Evolutionary conservation across 2,888 invertebrate species (phyloP), one percentile per base, ranked within the genome.

Genomic region (Drosophila mayaguana): DNA sequence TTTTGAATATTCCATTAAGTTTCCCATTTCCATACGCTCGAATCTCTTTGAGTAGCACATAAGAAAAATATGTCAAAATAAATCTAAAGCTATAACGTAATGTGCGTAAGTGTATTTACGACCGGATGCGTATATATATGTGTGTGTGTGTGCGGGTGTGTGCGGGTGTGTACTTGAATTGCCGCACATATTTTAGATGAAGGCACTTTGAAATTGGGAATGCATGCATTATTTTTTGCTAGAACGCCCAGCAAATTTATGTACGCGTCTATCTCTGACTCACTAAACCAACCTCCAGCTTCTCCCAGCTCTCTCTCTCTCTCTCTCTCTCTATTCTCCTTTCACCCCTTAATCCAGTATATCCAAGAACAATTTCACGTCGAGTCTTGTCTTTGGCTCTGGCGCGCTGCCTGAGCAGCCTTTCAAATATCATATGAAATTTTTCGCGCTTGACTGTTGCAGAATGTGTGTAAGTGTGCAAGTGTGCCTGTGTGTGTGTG

Each of bases 381-480:
- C 36, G 20, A 43, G 61, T 57, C 64, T 53, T 78, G 70, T 63
- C 67, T 70, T 63, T 63, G 55, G 64, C 67, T 63, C 60, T 46
- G 62, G 63, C 59, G 36, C 50, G 56, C 70, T 53, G 34, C 60
- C 62, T 53, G 68, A 54, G 65, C 72, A 75, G 60, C 68, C 66
- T 69, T 72, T 53, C 78, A 72, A 82, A 82, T 84, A 72, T 82
- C 85, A 80, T 85, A 78, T 85, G 85, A 85, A 78, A 80, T 78
- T 78, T 63, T 78, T 78, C 78, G 78, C 83, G 85, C 80, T 72
- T 67, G 70, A 70, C 70, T 78, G 66, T 71, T 54, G 45, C 68
- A 54, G 25, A 7, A 36, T 51, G 63, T 45, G 53, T 34, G 11
- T 67, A 38, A 67, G 54, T 38, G 60, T 62, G 63, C n/a, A n/a